phyloP scores from a whole-genome alignment of 2,113 vertebrate species.

The Vimba vimba region DNA sequence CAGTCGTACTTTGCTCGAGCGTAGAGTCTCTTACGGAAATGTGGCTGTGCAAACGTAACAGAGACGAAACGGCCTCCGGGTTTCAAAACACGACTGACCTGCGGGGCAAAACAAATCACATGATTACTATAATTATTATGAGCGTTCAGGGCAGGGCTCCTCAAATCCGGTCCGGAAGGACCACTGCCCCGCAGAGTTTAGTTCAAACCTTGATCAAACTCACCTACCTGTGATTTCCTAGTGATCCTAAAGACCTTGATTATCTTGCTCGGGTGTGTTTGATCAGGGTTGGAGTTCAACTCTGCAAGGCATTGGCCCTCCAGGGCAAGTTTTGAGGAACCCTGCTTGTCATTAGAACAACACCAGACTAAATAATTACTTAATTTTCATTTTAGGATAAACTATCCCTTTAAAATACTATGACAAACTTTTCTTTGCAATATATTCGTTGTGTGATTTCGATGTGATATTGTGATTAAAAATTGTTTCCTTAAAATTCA shows the following conservation, averaged over 20 bases:
- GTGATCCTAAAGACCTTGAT: too few species aligned
- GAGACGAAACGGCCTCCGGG: conserved; percentile 87
- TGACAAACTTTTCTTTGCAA: not conserved
- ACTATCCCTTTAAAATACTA: not conserved
- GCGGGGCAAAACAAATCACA: conserved; percentile 33
- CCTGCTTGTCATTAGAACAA: too few species aligned
- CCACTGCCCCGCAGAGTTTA: too few species aligned
- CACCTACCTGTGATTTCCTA: too few species aligned
- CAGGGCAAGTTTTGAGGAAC: too few species aligned
- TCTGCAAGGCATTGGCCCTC: too few species aligned
- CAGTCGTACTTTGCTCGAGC: conserved; percentile 82
- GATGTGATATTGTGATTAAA: not conserved
- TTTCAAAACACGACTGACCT: conserved; percentile 88
- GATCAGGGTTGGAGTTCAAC: too few species aligned
- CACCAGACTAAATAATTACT: too few species aligned
- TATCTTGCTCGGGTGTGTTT: too few species aligned
- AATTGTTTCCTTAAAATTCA: not conserved
- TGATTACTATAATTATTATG: not conserved
- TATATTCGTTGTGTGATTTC: not conserved
- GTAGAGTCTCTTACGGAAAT: conserved; percentile 87
- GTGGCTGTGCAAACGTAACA: conserved; percentile 86
- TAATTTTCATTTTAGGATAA: not conserved
- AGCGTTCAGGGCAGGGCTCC: not conserved
- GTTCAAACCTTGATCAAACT: too few species aligned
- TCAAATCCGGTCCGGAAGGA: too few species aligned